Evolutionary conservation across 2,113 vertebrate genomes (phyloP).

Genomic region (Lepus timidus): DNA sequence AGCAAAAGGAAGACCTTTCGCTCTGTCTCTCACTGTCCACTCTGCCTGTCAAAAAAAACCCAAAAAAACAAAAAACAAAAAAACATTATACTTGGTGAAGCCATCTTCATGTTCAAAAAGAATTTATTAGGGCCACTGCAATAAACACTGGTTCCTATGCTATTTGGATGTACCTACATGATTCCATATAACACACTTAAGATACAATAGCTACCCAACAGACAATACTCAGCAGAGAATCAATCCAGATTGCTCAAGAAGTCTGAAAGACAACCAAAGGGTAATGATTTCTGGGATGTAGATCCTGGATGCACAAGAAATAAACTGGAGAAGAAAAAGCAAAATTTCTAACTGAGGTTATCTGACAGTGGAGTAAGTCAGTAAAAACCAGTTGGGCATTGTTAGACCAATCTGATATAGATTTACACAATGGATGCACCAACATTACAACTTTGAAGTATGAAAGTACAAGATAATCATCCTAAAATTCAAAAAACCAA

Average conservation of each 20-base stretch:
- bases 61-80: no score
- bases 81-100: background rate
- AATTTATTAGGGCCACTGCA: background rate
- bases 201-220: background rate
- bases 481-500: constrained; percentile 83
- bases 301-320: background rate
- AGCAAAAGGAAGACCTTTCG: no score
- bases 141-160: background rate
- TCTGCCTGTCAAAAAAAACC: no score
- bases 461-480: constrained; percentile 22
- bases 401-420: background rate
- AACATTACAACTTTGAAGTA: background rate
- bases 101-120: background rate
- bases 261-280: background rate
- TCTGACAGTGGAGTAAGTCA: background rate
- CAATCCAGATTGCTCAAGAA: background rate
- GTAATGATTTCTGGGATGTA: background rate
- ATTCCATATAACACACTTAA: background rate
- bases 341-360: background rate
- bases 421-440: background rate
- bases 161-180: background rate
- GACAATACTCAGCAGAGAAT: background rate
- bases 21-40: no score
- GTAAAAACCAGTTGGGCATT: background rate
- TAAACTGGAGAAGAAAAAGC: background rate